A percentile compares a stretch with the other conserved stretches of the same genome.
Evolutionary conservation across 37 sponge, comb jelly and placozoan genomes (phyloP).

Genomic region (Oscarella lobularis): DNA sequence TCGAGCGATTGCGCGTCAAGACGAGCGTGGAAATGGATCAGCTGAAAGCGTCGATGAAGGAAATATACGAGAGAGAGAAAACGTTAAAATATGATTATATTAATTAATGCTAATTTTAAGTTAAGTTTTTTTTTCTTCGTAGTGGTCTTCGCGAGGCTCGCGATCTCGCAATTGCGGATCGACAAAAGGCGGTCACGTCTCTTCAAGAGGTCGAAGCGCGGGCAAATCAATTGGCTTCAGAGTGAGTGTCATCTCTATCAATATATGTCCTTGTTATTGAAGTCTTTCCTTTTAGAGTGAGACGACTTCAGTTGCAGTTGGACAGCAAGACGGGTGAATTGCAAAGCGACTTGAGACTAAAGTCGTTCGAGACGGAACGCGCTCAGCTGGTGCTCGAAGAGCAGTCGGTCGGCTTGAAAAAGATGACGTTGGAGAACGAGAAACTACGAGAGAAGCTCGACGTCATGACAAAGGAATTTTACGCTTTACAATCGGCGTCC

Average conservation of each 20-base stretch:
- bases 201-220: background rate
- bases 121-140: background rate
- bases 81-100: too few species aligned
- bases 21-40: slow-evolving; percentile 57
- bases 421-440: slow-evolving; percentile 34
- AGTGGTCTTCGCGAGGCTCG: slow-evolving; percentile 3
- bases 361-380: slow-evolving; percentile 52
- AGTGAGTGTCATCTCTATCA: background rate
- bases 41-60: slow-evolving; percentile 41
- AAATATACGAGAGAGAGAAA: slow-evolving; percentile 70
- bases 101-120: background rate
- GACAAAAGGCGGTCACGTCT: background rate
- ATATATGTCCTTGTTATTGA: slow-evolving; percentile 1
- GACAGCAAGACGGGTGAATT: slow-evolving; percentile 33
- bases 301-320: slow-evolving; percentile 42
- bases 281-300: background rate
- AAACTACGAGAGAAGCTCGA: slow-evolving; percentile 25
- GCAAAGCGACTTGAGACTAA: slow-evolving; percentile 42
- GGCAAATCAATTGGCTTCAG: background rate
- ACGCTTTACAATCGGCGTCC: background rate
- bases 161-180: background rate
- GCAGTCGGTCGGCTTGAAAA: slow-evolving; percentile 19
- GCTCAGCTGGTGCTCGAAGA: slow-evolving; percentile 42
- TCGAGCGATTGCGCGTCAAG: slow-evolving; percentile 30
- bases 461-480: background rate